These are phyloP conservation scores for Apogon talboti DNA, from an alignment of 2,797 vertebrate genomes.

Conservation along the genomic window DNA sequence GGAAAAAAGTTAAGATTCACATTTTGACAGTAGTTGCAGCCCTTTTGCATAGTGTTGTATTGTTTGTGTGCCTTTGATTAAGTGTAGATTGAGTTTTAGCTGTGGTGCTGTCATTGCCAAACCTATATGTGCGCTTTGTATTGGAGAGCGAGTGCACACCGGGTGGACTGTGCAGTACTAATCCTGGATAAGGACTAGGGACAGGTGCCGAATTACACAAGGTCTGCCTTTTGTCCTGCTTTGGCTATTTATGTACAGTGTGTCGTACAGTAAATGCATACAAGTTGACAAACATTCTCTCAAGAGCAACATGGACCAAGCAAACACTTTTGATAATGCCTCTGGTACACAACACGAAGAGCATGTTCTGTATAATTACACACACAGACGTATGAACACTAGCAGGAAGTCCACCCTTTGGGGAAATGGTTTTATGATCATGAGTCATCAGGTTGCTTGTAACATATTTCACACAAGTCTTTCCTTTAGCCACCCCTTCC, in stretches of 20 bases:
- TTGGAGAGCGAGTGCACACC: conserved; percentile 25
- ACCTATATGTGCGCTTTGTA: not conserved
- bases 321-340: not conserved
- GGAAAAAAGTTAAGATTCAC: too few species aligned
- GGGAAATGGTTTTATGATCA: conserved; percentile 50
- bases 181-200: conserved; percentile 72
- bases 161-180: conserved; percentile 53
- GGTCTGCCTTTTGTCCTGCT: conserved; percentile 52
- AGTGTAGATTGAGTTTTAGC: not conserved
- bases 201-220: conserved; percentile 68
- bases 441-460: conserved; percentile 56
- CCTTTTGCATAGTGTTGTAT: not conserved
- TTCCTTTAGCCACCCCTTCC: conserved; percentile 11
- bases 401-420: conserved; percentile 68
- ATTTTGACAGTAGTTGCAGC: too few species aligned
- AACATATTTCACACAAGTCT: conserved; percentile 35
- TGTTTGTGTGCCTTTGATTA: conserved; percentile 6
- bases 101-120: not conserved
- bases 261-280: conserved; percentile 24
- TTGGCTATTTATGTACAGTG: conserved; percentile 55
- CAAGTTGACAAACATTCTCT: not conserved
- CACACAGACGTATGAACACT: conserved; percentile 27
- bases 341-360: conserved; percentile 1
- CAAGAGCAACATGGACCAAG: not conserved
- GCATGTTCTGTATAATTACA: not conserved